Conservation (phyloP, 2,797 vertebrate genomes). For the Tauraco hartlaubi region DNA sequence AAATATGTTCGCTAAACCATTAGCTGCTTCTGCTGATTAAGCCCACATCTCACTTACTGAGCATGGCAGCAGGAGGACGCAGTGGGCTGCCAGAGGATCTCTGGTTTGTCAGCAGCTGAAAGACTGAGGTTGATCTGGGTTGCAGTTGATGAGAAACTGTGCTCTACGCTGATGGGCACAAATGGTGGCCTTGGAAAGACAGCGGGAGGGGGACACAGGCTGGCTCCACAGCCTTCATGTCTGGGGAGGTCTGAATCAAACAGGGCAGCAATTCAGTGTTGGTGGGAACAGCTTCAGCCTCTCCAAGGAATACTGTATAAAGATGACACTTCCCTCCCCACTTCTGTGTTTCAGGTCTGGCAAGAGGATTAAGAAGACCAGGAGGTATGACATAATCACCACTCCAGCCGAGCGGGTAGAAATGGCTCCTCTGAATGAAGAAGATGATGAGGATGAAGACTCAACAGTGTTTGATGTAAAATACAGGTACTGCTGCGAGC, state of each 20-base stretch:
- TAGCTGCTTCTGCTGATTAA: conserved; percentile 28
- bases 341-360: conserved; percentile 84
- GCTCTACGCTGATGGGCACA: not conserved
- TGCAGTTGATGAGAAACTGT: not conserved
- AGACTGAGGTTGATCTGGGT: not conserved
- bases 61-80: not conserved
- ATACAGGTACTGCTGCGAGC: conserved; percentile 86
- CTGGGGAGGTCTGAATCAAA: not conserved
- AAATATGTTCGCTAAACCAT: not conserved
- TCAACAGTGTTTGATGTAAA: conserved; percentile 96
- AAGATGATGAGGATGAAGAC: conserved; percentile 94
- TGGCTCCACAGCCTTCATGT: accelerated
- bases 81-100: not conserved
- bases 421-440: conserved; percentile 96
- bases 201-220: not conserved
- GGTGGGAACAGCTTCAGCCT: not conserved
- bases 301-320: not conserved
- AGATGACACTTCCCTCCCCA: not conserved
- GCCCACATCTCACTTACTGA: not conserved
- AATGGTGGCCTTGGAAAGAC: not conserved
- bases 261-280: not conserved
- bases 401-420: conserved; percentile 95
- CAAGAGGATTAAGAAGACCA: conserved; percentile 90
- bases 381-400: conserved; percentile 97
- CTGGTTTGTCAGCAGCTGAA: not conserved